A percentile compares a stretch with the other conserved stretches of the same genome.
These are phyloP conservation scores for Pimephales promelas DNA, from an alignment of 2,113 vertebrate species.

Conservation along the genomic window DNA sequence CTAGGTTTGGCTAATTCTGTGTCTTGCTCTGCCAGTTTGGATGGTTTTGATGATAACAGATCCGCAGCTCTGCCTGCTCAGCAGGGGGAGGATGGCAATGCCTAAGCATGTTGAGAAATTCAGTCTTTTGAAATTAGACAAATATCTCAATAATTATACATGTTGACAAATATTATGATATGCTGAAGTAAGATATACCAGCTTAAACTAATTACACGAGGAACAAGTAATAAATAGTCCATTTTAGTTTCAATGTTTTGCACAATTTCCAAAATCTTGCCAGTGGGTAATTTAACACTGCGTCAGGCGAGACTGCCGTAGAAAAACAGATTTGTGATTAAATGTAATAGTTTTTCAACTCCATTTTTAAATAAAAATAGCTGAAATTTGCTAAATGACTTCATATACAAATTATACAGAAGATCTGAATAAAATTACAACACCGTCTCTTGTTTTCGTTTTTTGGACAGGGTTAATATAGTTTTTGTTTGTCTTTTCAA, in stretches of 20 bases:
- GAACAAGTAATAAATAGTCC: background rate
- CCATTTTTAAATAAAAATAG: background rate
- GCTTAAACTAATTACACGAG: background rate
- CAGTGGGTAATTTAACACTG: background rate
- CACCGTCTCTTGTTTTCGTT: no score
- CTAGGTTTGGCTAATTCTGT: constrained; percentile 62
- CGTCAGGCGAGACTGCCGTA: background rate
- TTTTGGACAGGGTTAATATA: background rate
- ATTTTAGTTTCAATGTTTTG: background rate
- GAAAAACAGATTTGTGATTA: background rate
- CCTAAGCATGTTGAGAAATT: constrained; percentile 50
- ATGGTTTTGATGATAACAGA: constrained; percentile 60
- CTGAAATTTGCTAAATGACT: background rate
- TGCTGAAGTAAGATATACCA: background rate
- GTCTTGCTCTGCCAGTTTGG: constrained; percentile 67
- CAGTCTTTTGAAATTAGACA: constrained; percentile 59
- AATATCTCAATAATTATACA: constrained; percentile 24
- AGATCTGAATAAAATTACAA: background rate
- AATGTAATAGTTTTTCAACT: background rate
- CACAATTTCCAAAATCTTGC: background rate
- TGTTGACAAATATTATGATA: constrained; percentile 25
- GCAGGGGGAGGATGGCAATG: constrained; percentile 60
- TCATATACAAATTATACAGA: background rate
- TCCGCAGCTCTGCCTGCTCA: constrained; percentile 65
- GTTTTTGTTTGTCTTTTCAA: background rate